Conservation (phyloP, 53 echinoderm and acorn worm species). For the Zoroaster sp. region DNA sequence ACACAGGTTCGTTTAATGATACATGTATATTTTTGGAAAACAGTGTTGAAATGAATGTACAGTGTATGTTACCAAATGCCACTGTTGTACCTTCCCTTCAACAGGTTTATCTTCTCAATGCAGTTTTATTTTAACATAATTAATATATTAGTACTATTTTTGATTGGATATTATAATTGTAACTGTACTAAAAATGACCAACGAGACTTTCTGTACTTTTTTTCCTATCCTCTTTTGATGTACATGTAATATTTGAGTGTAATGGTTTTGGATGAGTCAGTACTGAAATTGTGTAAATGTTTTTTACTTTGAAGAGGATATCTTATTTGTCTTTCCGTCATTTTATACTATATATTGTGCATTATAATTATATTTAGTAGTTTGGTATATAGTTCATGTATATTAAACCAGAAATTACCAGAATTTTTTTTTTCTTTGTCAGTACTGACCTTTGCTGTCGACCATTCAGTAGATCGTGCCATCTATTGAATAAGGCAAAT, state of each 20-base stretch:
- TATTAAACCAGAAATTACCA: too few species aligned
- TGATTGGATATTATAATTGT: slow-evolving; percentile 29
- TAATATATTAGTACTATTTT: slow-evolving; percentile 14
- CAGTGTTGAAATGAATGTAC: too few species aligned
- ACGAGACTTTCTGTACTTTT: neutral
- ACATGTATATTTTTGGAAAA: too few species aligned
- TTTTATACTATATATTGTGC: neutral
- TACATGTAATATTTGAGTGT: neutral
- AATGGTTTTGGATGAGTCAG: too few species aligned
- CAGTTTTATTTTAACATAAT: neutral
- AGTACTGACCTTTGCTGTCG: too few species aligned
- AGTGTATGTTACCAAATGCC: too few species aligned
- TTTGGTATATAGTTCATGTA: too few species aligned
- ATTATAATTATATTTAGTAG: neutral
- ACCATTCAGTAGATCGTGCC: too few species aligned
- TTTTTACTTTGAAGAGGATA: neutral
- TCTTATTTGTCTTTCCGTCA: neutral
- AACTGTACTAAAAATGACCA: slow-evolving; percentile 6
- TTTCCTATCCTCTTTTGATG: neutral
- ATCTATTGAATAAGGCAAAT: too few species aligned
- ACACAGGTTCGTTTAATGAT: too few species aligned
- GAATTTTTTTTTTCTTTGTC: too few species aligned
- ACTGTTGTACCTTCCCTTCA: too few species aligned
- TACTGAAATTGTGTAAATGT: neutral
- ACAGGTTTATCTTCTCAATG: neutral